Evolutionary conservation across 2,113 vertebrate genomes (phyloP).

Genomic region (Mormyrus lacerda): DNA sequence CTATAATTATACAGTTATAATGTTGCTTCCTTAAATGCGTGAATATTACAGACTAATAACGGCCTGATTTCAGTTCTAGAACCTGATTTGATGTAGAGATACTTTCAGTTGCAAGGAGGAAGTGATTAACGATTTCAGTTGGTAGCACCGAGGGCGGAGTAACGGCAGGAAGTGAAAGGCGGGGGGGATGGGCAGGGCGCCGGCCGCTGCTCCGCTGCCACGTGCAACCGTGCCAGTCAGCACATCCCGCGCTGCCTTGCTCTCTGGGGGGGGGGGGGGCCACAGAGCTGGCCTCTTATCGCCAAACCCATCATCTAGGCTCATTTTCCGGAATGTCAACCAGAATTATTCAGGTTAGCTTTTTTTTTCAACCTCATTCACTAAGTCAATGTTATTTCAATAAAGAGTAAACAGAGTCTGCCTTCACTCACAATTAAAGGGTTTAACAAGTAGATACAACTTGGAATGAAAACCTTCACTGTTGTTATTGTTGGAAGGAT

Average conservation of each 20-base stretch:
- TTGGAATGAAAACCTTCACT: background rate
- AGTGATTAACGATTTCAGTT: background rate
- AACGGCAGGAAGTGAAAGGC: background rate
- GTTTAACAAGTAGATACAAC: background rate
- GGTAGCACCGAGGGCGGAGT: background rate
- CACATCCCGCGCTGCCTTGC: too few species aligned
- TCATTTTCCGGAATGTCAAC: slow-evolving; percentile 8
- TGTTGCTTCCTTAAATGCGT: background rate
- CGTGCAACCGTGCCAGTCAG: background rate
- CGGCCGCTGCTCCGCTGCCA: background rate
- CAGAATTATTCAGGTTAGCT: slow-evolving; percentile 4
- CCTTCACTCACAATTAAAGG: background rate
- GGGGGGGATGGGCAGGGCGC: background rate
- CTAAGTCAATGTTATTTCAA: slow-evolving; percentile 4
- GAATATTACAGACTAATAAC: background rate
- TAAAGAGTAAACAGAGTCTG: background rate
- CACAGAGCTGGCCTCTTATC: background rate
- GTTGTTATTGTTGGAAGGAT: background rate
- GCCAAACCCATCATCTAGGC: background rate
- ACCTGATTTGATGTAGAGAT: background rate
- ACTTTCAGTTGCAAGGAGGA: background rate
- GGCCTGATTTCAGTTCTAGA: background rate
- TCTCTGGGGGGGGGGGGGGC: background rate
- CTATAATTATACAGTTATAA: background rate
- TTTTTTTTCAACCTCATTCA: background rate